Conservation (phyloP, 2,888 invertebrate species). For the Latrodectus hesperus region DNA sequence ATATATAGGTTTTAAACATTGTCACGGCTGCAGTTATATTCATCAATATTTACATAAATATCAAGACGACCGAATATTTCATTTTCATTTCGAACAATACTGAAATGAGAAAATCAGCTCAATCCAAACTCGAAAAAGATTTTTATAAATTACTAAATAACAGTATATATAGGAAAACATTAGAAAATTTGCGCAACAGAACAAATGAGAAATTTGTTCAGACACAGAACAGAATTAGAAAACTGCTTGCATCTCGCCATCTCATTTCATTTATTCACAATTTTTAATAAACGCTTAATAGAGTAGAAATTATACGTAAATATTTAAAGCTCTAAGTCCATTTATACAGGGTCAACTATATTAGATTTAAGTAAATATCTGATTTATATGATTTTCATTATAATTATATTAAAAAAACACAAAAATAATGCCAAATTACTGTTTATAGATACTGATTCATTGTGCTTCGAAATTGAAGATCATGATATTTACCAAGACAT, state of each 20-base stretch:
- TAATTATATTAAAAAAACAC: conserved; percentile 64
- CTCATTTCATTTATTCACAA: conserved; percentile 18
- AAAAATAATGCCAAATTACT: conserved; percentile 63
- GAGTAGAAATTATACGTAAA: neutral
- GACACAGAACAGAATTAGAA: neutral
- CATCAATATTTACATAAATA: too few relatives aligned
- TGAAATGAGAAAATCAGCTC: conserved; percentile 22
- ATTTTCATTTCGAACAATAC: too few relatives aligned
- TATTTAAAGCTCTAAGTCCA: too few relatives aligned
- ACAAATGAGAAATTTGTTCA: neutral
- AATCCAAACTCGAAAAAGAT: neutral
- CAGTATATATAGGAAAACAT: conserved; percentile 20
- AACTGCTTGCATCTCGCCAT: conserved; percentile 14
- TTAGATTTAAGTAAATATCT: neutral
- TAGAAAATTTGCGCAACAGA: conserved; percentile 19
- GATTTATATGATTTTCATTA: conserved; percentile 21
- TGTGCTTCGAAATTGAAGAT: conserved; percentile 7
- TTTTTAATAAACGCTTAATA: conserved; percentile 10
- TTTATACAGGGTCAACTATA: too few relatives aligned
- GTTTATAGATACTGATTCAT: conserved; percentile 54
- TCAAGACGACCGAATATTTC: too few relatives aligned
- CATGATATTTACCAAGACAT: conserved; percentile 6
- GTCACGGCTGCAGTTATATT: too few relatives aligned
- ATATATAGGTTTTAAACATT: too few relatives aligned
- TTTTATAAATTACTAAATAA: neutral